Base-by-base conservation (phyloP, 2,797 vertebrate species). In the Alauda arvensis region DNA sequence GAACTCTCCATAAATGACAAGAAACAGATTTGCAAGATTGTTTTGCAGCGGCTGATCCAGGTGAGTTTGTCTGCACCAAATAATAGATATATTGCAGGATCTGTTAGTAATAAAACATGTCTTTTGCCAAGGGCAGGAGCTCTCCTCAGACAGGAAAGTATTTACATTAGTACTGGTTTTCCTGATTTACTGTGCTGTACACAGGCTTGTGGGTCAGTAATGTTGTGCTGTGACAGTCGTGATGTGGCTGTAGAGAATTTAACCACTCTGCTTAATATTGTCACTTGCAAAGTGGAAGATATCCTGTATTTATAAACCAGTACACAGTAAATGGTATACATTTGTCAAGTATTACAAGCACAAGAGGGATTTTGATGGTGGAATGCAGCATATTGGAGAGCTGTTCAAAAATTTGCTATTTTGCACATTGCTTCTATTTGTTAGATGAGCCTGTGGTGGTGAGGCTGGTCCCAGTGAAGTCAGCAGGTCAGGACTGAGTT, bases 31-130 rank as follows among this genome's bases (percentile, higher is more conserved):
- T 99, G 99, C 97, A 98, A 97, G 94, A 97, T 89, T 4, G 98
- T 98, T 75, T 82, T 99, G 74, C 98, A 99, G 95, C 96, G 98
- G 79, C 95, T 99, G 74, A 99, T 99, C 95, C 98, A 98, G 97
- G 99, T 99, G 28, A 78, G 97, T 89, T 14, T 23, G n/a, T 55
- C 5, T 71, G 57, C 51, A 15, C 49, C 67, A 31, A 17, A 24
- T 40, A 6, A 1, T 15, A 12, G 49, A 4, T 19, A 24, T n/a
- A 2, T 46, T 40, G 4, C 7, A 75, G 53, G 8, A 49, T 33
- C 26, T 34, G 0, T 53, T 51, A 13, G 21, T 26, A 65, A 43
- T 25, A 21, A 46, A 82, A 46, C 4, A 5, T 53, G 65, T 77
- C 19, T 82, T 48, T 55, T 66, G 29, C 18, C 29, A 37, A 9